Conservation (phyloP, 2,797 vertebrate genomes). For the Balearica regulorum region DNA sequence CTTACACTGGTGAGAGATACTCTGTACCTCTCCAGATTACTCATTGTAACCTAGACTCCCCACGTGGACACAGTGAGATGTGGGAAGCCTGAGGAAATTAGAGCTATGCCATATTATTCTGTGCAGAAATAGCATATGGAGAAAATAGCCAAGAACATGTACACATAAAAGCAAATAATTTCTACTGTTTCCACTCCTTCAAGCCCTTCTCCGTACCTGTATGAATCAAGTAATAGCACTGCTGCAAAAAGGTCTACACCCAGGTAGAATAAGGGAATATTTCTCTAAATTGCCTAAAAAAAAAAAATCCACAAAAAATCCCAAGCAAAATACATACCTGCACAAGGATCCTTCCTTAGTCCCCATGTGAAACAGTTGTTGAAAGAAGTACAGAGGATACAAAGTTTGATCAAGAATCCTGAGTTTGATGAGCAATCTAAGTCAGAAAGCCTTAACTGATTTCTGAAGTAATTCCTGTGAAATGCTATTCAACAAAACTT, state of each 20-base stretch:
- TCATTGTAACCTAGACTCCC: background rate
- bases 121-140: background rate
- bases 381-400: background rate
- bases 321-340: background rate
- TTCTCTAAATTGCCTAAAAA: background rate
- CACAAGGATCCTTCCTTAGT: background rate
- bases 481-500: background rate
- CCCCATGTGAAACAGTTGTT: background rate
- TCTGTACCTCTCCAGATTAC: background rate
- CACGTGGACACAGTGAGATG: background rate
- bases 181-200: background rate
- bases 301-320: background rate
- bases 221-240: background rate
- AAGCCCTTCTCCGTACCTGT: background rate
- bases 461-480: background rate
- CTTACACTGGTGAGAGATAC: background rate
- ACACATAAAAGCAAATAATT: background rate
- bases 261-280: background rate
- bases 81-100: background rate
- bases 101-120: background rate
- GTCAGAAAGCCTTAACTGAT: background rate
- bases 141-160: background rate
- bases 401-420: background rate
- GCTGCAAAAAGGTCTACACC: background rate
- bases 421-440: background rate